A percentile compares a stretch with the other conserved stretches of the same genome.
Conservation (phyloP, 2,888 invertebrate genomes). For the Melinopterus prodromus region DNA sequence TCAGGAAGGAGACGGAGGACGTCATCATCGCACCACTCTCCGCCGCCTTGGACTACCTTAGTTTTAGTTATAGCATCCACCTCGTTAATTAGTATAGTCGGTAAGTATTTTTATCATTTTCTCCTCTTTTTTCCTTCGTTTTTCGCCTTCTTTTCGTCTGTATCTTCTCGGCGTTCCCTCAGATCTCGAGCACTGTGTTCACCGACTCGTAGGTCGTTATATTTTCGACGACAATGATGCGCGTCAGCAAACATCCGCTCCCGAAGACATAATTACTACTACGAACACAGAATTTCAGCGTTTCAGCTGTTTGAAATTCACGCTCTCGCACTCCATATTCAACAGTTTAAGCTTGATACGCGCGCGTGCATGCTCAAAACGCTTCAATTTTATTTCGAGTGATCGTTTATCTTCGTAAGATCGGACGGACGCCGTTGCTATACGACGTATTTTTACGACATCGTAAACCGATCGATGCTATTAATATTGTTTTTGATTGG, state of each 20-base stretch:
- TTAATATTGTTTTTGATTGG: too few relatives aligned
- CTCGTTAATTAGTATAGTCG: constrained; percentile 60
- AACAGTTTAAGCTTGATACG: neutral
- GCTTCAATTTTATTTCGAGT: neutral
- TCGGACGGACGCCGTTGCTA: too few relatives aligned
- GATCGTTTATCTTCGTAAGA: neutral
- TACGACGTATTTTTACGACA: too few relatives aligned
- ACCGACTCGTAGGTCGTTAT: constrained; percentile 17
- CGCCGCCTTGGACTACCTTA: constrained; percentile 59
- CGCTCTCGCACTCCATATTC: neutral
- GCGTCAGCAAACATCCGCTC: constrained; percentile 23
- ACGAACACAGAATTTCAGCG: neutral
- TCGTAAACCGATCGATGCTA: too few relatives aligned
- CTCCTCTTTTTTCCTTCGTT: neutral
- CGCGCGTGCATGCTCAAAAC: neutral
- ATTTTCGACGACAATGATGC: constrained; percentile 26
- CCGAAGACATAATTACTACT: constrained; percentile 9
- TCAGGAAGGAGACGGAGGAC: constrained; percentile 58
- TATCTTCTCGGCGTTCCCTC: constrained; percentile 16
- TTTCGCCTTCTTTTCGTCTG: constrained; percentile 15
- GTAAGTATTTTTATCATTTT: constrained; percentile 51
- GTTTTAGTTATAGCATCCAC: constrained; percentile 59
- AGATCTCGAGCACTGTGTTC: constrained; percentile 14
- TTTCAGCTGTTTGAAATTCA: neutral
- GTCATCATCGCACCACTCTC: constrained; percentile 56